phyloP scores from a whole-genome alignment of 2,888 invertebrate species.

The Seira musarum region DNA sequence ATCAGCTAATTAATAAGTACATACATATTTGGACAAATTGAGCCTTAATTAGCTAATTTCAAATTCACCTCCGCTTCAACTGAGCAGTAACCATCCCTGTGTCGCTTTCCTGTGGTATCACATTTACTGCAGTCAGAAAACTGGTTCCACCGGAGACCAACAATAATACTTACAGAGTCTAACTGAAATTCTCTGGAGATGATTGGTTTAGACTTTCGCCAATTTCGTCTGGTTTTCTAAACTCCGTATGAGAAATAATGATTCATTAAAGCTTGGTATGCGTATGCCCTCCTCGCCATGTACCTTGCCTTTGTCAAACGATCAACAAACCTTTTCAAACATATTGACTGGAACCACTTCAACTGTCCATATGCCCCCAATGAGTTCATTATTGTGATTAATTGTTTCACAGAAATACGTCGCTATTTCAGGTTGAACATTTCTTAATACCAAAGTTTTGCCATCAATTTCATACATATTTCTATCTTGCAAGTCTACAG shows the following conservation, averaged over 20 bases:
- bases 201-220: background rate
- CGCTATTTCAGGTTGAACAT: background rate
- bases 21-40: background rate
- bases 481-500: too few relatives aligned
- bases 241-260: background rate
- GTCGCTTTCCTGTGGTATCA: background rate
- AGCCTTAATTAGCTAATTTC: background rate
- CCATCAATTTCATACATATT: background rate
- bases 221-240: background rate
- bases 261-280: background rate
- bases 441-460: background rate
- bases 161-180: background rate
- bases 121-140: background rate
- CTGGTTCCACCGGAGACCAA: background rate
- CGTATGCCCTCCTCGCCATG: too few relatives aligned
- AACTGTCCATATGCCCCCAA: background rate
- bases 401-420: background rate
- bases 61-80: background rate
- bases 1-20: background rate
- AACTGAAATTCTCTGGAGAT: background rate
- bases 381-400: background rate
- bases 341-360: background rate
- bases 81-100: background rate
- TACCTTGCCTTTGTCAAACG: background rate
- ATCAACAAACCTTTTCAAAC: background rate